Percentiles rank a stretch among this genome's conserved stretches.
These are phyloP conservation scores for Cichlasoma orientale DNA, from an alignment of 2,797 vertebrate genomes.

Conservation along the genomic window DNA sequence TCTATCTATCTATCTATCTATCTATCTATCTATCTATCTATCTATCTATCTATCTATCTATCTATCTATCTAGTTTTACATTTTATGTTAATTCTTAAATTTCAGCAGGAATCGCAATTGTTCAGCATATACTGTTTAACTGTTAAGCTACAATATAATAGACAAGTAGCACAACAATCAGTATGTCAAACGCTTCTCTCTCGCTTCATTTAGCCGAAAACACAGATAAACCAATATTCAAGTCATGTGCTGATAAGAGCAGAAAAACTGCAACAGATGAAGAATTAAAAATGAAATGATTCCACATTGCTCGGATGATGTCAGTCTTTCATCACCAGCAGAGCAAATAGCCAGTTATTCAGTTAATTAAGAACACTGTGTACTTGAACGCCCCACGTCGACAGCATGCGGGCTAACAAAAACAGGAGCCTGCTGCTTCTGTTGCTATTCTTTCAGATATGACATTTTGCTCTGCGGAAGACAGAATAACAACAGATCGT, in stretches of 20 bases:
- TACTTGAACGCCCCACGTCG: background rate
- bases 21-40: too few relatives aligned
- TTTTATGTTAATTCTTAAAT: too few relatives aligned
- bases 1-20: too few relatives aligned
- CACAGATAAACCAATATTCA: background rate
- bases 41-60: too few relatives aligned
- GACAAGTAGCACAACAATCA: background rate
- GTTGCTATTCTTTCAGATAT: constrained; percentile 11
- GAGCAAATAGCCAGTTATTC: constrained; percentile 2
- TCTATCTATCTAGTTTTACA: too few relatives aligned
- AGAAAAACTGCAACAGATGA: background rate
- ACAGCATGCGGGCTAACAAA: background rate
- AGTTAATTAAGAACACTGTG: background rate
- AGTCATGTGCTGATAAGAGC: background rate
- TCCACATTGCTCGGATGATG: background rate
- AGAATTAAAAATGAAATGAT: background rate
- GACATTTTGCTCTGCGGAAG: constrained; percentile 15
- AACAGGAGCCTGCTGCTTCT: background rate
- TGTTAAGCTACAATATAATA: background rate
- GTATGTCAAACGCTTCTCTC: background rate
- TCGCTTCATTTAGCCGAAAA: background rate
- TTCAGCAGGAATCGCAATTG: background rate
- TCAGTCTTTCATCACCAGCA: background rate
- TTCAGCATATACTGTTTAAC: background rate
- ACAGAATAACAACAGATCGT: constrained; percentile 46